Evolutionary conservation across 1,140 invertebrate species (phyloP).

Genomic region (Sitobion miscanthi): DNA sequence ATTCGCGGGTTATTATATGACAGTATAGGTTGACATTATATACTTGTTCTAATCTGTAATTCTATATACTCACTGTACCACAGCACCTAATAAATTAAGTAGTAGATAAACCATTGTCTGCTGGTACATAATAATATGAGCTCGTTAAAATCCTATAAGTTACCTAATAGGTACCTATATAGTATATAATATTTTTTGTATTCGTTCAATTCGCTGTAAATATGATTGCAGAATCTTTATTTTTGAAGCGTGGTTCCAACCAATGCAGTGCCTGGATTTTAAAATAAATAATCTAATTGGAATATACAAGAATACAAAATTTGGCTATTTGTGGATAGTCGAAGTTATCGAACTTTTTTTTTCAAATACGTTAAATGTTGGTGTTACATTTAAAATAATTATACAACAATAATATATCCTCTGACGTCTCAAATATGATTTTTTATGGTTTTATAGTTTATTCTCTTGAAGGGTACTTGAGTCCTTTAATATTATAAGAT

Average conservation of each 20-base stretch:
- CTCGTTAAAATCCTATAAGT: not conserved
- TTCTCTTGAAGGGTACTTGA: too few relatives aligned
- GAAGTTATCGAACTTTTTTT: not conserved
- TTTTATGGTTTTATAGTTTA: not conserved
- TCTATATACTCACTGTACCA: too few relatives aligned
- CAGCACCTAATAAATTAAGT: not conserved
- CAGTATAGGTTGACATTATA: not conserved
- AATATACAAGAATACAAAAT: not conserved
- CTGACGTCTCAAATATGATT: not conserved
- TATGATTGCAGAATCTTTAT: not conserved
- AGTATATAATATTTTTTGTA: not conserved
- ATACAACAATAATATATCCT: not conserved
- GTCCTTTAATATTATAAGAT: not conserved
- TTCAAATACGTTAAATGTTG: not conserved
- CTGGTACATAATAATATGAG: not conserved
- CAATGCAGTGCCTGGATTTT: not conserved
- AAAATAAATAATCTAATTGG: not conserved
- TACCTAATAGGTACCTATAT: too few relatives aligned
- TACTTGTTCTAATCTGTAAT: not conserved
- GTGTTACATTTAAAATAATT: not conserved
- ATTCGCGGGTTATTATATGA: not conserved
- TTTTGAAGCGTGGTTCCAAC: not conserved
- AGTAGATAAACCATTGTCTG: not conserved
- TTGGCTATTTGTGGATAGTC: not conserved
- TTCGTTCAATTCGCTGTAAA: not conserved